Evolutionary conservation across 2,888 invertebrate genomes (phyloP).

Genomic region (Opisthograptis luteolata): DNA sequence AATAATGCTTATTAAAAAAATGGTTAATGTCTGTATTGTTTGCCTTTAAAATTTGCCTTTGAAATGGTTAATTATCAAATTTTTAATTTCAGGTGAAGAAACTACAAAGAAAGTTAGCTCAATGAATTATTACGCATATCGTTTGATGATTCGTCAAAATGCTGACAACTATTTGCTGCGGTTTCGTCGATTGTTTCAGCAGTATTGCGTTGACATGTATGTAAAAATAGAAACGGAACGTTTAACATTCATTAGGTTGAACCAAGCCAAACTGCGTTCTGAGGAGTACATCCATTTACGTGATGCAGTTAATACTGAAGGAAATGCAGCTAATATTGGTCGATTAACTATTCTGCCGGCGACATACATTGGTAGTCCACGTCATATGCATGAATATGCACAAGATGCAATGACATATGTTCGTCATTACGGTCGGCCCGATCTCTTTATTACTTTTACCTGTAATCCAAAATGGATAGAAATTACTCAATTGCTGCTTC

Average conservation of each 20-base stretch:
- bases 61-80: too few relatives aligned
- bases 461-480: conserved; percentile 40
- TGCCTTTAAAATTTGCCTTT: too few relatives aligned
- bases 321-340: conserved; percentile 18
- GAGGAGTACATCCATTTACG: conserved; percentile 27
- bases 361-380: conserved; percentile 39
- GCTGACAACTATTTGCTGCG: conserved; percentile 29
- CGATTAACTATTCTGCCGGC: conserved; percentile 28
- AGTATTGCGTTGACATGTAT: conserved; percentile 35
- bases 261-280: conserved; percentile 31
- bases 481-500: conserved; percentile 26
- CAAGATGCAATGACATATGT: conserved; percentile 50
- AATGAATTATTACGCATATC: conserved; percentile 36
- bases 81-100: too few relatives aligned
- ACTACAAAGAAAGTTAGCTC: conserved; percentile 5
- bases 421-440: conserved; percentile 46
- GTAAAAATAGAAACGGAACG: conserved; percentile 44
- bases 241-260: conserved; percentile 44
- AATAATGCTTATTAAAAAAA: too few relatives aligned
- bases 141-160: conserved; percentile 39
- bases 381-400: conserved; percentile 42
- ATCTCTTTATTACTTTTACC: conserved; percentile 39
- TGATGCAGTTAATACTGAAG: conserved; percentile 25
- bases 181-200: conserved; percentile 20
- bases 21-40: too few relatives aligned